phyloP scores from a whole-genome alignment of 2,113 vertebrate species.

The Brevimyrus niger region DNA sequence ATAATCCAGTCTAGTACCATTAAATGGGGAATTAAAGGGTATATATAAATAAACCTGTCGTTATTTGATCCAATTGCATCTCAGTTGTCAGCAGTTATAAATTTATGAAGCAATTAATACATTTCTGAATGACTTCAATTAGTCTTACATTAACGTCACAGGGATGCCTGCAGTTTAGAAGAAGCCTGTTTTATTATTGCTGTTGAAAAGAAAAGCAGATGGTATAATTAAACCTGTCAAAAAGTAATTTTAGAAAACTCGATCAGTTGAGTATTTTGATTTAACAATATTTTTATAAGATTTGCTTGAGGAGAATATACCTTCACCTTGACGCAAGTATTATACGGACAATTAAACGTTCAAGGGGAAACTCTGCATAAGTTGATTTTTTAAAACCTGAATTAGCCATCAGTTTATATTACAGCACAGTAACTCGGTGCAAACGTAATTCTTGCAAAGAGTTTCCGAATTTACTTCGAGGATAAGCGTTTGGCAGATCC shows the following conservation, averaged over 20 bases:
- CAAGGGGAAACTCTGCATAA: background rate
- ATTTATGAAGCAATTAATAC: background rate
- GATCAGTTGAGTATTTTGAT: background rate
- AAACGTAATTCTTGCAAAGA: background rate
- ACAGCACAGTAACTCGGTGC: background rate
- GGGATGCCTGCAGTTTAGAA: background rate
- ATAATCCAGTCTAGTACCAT: background rate
- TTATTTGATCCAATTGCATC: background rate
- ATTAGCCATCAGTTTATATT: background rate
- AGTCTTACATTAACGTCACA: background rate
- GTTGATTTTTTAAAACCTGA: background rate
- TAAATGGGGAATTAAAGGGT: background rate
- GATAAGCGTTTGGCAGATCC: background rate
- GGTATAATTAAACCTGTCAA: background rate
- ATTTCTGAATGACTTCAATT: conserved; percentile 1
- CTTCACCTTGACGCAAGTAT: background rate
- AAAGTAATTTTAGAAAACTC: background rate
- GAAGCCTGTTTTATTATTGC: background rate
- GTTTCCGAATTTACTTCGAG: background rate
- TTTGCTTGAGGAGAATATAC: background rate
- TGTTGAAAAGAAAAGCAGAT: background rate
- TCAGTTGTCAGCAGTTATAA: background rate
- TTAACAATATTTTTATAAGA: background rate
- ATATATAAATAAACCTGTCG: background rate
- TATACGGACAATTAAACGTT: background rate